Evolutionary conservation across 1,140 invertebrate species (phyloP), one percentile per base, ranked within the genome.

Genomic region (Drosophila kurseongensis): DNA sequence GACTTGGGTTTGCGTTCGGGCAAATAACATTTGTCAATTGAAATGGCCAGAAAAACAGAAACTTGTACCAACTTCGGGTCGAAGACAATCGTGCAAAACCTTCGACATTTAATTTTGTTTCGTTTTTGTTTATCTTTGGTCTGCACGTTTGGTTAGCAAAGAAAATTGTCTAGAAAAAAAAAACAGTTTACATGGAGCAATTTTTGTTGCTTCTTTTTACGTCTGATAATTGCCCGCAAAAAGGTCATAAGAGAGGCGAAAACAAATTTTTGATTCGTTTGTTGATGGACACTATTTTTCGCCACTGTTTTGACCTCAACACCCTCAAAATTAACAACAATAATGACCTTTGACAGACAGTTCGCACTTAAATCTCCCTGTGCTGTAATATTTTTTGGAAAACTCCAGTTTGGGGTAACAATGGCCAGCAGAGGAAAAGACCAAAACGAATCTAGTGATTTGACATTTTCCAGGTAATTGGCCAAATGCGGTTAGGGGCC

Each of bases 81-180:
- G 68, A 57, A 83, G 76, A 80, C 83, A 89, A 73, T 89, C 85
- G 83, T 88, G 84, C 83, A 90, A 89, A 89, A 81, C 84, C 84
- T 89, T 89, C 84, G 84, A 85, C 84, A 89, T 89, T 89, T 89
- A 89, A 89, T 90, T 89, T 90, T 69, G 78, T 72, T 67, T 74
- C 76, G 74, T 75, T 86, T 82, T 80, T 69, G 56, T 74, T 75
- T 63, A 58, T 66, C 78, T 74, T 66, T 67, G 63, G 54, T 65
- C 61, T 68, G 84, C 83, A 86, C 83, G 83, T 86, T 86, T 74
- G 68, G 72, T 72, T 75, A 62, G 68, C 68, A 74, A 85, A 85
- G 74, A 80, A 85, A 85, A 85, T 66, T 65, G 55, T 42, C 56
- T 63, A 58, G 75, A 67, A 74, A 65, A 74, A 85, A 50, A 51